Conservation (phyloP, 2,888 invertebrate genomes). For the Sarcophaga variegata region DNA sequence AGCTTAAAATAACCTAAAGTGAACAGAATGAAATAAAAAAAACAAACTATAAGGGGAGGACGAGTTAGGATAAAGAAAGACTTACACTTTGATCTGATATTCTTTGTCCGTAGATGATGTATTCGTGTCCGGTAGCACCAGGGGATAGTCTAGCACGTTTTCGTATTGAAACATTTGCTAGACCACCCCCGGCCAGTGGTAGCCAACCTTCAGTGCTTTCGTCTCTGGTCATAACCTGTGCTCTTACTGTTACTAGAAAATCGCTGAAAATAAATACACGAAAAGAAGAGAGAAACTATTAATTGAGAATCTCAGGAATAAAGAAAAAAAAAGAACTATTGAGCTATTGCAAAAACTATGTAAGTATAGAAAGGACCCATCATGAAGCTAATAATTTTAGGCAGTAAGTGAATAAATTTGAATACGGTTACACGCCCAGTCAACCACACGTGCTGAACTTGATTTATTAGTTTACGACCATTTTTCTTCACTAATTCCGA, state of each 20-base stretch:
- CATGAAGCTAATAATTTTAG: too few relatives aligned
- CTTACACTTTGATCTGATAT: slow-evolving; percentile 96
- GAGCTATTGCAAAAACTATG: not conserved
- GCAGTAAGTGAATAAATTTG: too few relatives aligned
- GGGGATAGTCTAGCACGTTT: slow-evolving; percentile 86
- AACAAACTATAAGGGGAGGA: not conserved
- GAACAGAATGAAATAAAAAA: slow-evolving; percentile 52
- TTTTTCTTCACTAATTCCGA: too few relatives aligned
- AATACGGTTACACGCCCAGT: too few relatives aligned
- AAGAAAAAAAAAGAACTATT: not conserved
- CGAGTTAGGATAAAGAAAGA: slow-evolving; percentile 61
- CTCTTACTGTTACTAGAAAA: slow-evolving; percentile 97
- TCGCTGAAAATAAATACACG: slow-evolving; percentile 85
- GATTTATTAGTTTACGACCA: too few relatives aligned
- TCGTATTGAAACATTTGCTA: slow-evolving; percentile 95
- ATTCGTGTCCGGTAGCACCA: slow-evolving; percentile 88
- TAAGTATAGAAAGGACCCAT: too few relatives aligned
- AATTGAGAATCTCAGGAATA: not conserved
- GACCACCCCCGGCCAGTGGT: slow-evolving; percentile 95
- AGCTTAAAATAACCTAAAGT: slow-evolving; percentile 93
- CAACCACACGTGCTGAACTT: too few relatives aligned
- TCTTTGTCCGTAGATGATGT: slow-evolving; percentile 95
- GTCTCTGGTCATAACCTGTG: slow-evolving; percentile 99
- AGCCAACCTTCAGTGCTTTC: slow-evolving; percentile 98
- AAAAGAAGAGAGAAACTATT: slow-evolving; percentile 17